These are phyloP conservation scores for Radopholus similis DNA, from an alignment of 1,140 invertebrate species.

Conservation along the genomic window DNA sequence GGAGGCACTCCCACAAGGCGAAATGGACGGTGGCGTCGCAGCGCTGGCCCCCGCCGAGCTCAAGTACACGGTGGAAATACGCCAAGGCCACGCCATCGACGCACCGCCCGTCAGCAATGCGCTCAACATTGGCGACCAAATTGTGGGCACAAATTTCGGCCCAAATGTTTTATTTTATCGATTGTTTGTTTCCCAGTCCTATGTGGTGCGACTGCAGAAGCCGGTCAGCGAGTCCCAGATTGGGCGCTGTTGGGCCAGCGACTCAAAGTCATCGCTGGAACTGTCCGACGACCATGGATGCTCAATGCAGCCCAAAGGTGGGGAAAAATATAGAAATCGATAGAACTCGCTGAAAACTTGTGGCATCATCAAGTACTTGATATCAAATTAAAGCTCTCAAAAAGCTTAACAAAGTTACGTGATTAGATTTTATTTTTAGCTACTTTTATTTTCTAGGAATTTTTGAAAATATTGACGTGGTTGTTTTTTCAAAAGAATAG, in stretches of 20 bases:
- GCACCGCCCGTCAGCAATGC: conserved; percentile 39
- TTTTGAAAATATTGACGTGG: no score
- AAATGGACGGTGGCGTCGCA: no score
- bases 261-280: conserved; percentile 51
- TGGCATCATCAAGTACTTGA: no score
- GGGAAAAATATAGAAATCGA: background rate
- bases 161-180: background rate
- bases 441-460: no score
- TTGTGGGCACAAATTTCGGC: conserved; percentile 37
- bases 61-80: conserved; percentile 55
- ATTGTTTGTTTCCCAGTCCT: conserved; percentile 38
- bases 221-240: conserved; percentile 49
- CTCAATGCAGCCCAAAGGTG: conserved; percentile 40
- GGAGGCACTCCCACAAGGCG: background rate
- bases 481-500: no score
- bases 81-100: conserved; percentile 35
- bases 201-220: conserved; percentile 54
- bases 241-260: conserved; percentile 56
- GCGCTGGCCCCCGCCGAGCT: conserved; percentile 17
- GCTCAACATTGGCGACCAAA: conserved; percentile 55
- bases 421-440: no score
- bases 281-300: conserved; percentile 52
- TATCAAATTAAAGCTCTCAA: no score
- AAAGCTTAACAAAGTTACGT: no score
- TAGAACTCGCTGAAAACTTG: background rate